Evolutionary conservation across 1,140 invertebrate species (phyloP).

Genomic region (Brachionus paranguensis): DNA sequence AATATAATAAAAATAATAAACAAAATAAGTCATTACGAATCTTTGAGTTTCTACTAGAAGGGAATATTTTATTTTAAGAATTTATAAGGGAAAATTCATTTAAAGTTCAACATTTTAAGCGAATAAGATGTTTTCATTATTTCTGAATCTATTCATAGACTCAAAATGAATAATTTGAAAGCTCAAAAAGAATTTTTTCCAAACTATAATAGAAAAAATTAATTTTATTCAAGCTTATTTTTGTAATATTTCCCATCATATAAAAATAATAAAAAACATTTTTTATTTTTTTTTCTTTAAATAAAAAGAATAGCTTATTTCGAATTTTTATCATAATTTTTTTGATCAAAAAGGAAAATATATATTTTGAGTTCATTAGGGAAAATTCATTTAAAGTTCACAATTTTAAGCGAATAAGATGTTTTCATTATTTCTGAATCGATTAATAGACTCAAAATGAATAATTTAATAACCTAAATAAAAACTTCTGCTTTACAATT

Average conservation of each 20-base stretch:
- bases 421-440: too few relatives aligned
- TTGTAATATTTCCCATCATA: background rate
- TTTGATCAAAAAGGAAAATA: background rate
- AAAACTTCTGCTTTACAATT: background rate
- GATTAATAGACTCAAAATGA: too few relatives aligned
- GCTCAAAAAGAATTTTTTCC: background rate
- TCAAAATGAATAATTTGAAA: background rate
- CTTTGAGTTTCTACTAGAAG: background rate
- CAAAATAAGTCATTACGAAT: background rate
- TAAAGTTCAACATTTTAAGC: background rate
- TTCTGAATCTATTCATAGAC: background rate
- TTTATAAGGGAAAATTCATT: background rate
- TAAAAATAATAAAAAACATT: background rate
- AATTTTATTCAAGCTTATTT: background rate
- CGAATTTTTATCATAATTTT: constrained; percentile 12
- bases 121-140: background rate
- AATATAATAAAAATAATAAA: background rate
- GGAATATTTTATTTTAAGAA: background rate
- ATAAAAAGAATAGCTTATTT: background rate
- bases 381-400: background rate
- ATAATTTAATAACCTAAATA: background rate
- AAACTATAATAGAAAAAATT: background rate
- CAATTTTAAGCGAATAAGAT: too few relatives aligned
- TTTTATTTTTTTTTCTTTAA: background rate
- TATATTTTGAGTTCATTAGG: background rate